Conservation (phyloP, 30 jellyfish, hydroid and myxozoan genomes). For the Hydractinia symbiolongicarpus region DNA sequence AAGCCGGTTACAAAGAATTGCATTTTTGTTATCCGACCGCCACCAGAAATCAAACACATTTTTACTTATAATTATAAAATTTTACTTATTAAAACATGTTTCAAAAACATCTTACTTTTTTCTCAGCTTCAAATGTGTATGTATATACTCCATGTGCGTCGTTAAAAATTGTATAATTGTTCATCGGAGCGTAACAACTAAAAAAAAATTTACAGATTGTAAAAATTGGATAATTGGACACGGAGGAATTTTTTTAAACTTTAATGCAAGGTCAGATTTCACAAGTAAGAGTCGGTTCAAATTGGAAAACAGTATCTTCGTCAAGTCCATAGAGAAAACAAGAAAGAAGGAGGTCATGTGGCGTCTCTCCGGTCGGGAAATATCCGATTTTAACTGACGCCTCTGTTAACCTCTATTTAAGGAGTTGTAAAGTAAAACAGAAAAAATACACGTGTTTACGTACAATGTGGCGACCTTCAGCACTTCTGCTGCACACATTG, state of each 20-base stretch:
- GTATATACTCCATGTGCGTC: constrained; percentile 87
- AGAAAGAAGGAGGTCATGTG: too few species aligned
- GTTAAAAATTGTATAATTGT: constrained; percentile 81
- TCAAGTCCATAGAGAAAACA: too few species aligned
- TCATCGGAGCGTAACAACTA: constrained; percentile 83
- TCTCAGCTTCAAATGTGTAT: constrained; percentile 86
- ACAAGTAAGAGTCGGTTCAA: too few species aligned
- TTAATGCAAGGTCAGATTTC: too few species aligned
- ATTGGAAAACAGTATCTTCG: too few species aligned
- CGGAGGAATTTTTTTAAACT: too few species aligned
- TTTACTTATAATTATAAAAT: neutral
- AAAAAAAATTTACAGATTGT: neutral
- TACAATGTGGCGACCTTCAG: constrained; percentile 70
- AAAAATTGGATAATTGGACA: too few species aligned
- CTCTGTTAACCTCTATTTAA: too few species aligned
- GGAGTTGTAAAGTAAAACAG: neutral
- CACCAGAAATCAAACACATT: too few species aligned
- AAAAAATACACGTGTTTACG: neutral
- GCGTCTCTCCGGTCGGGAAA: too few species aligned
- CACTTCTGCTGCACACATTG: constrained; percentile 83
- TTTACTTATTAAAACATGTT: neutral
- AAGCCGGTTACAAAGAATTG: constrained; percentile 30
- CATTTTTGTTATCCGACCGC: neutral
- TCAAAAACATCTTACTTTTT: constrained; percentile 36
- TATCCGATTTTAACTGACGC: too few species aligned